phyloP scores from a whole-genome alignment of 2,113 vertebrate species.

The Aphyosemion australe region DNA sequence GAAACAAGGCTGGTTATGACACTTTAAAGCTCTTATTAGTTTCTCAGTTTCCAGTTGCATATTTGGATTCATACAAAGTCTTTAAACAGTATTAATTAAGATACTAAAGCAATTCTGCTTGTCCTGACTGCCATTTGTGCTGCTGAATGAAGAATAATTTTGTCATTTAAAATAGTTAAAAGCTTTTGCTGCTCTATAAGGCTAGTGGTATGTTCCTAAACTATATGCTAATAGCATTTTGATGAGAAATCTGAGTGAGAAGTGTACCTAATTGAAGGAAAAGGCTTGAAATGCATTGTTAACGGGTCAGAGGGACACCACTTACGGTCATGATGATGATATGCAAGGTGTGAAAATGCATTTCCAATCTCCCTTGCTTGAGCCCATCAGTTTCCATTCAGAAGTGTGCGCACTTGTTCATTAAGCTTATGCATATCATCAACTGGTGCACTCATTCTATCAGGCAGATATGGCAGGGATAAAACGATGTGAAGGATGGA shows the following conservation, averaged over 20 bases:
- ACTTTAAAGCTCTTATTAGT: neutral
- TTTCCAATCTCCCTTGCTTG: conserved; percentile 69
- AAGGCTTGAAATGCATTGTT: conserved; percentile 80
- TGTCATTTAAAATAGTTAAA: conserved; percentile 40
- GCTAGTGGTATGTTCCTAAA: conserved; percentile 31
- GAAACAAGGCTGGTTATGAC: too few relatives aligned
- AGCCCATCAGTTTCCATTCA: conserved; percentile 76
- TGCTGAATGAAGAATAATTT: conserved; percentile 33
- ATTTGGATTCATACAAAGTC: neutral
- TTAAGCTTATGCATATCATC: conserved; percentile 79
- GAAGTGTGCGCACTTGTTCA: conserved; percentile 73
- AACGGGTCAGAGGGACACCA: conserved; percentile 74
- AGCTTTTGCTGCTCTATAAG: conserved; percentile 21
- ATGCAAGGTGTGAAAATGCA: conserved; percentile 78
- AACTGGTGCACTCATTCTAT: conserved; percentile 74
- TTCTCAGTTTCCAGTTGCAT: conserved; percentile 2
- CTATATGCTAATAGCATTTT: conserved; percentile 65
- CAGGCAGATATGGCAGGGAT: conserved; percentile 75
- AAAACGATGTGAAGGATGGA: conserved; percentile 75
- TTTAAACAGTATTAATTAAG: conserved; percentile 7
- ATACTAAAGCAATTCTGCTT: conserved; percentile 2
- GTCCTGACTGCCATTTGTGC: conserved; percentile 22
- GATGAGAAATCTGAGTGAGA: conserved; percentile 66
- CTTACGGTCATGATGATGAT: conserved; percentile 72
- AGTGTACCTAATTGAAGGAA: conserved; percentile 75